A percentile compares a stretch with the other conserved stretches of the same genome.
Evolutionary conservation across 2,113 vertebrate genomes (phyloP).

Genomic region (Tyrannus savana): DNA sequence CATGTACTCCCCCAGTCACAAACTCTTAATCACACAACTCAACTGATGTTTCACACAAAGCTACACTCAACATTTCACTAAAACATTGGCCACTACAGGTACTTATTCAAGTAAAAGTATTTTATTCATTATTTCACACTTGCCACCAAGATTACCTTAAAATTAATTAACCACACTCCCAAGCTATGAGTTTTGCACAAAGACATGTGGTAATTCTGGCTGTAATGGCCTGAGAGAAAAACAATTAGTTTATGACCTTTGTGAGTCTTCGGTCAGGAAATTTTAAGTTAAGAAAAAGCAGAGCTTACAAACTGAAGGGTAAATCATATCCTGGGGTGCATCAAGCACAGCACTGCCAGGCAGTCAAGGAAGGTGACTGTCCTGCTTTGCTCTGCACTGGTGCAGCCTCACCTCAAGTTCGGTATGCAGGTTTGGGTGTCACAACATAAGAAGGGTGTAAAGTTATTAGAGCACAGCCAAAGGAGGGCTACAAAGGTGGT

Average conservation of each 20-base stretch:
- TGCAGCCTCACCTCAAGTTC: rapidly evolving
- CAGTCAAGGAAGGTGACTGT: not conserved
- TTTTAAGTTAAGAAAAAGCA: not conserved
- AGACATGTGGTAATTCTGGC: not conserved
- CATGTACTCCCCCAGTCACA: not conserved
- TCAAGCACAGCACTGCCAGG: not conserved
- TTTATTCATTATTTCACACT: not conserved
- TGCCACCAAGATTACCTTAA: not conserved
- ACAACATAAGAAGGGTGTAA: rapidly evolving
- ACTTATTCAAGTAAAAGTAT: not conserved
- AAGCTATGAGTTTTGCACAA: not conserved
- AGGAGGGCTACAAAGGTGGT: not conserved
- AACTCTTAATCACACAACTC: not conserved
- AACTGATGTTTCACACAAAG: not conserved
- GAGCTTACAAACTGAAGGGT: not conserved
- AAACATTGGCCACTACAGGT: not conserved
- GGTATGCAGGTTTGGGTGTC: not conserved
- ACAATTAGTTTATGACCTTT: not conserved
- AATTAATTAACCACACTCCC: not conserved
- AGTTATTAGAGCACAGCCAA: too few relatives aligned
- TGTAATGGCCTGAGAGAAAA: not conserved
- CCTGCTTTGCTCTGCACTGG: not conserved
- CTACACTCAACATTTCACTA: not conserved
- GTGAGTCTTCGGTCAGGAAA: not conserved
- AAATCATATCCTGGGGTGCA: not conserved